phyloP scores from a whole-genome alignment of 2,113 vertebrate genomes.

The Grantiella picta region DNA sequence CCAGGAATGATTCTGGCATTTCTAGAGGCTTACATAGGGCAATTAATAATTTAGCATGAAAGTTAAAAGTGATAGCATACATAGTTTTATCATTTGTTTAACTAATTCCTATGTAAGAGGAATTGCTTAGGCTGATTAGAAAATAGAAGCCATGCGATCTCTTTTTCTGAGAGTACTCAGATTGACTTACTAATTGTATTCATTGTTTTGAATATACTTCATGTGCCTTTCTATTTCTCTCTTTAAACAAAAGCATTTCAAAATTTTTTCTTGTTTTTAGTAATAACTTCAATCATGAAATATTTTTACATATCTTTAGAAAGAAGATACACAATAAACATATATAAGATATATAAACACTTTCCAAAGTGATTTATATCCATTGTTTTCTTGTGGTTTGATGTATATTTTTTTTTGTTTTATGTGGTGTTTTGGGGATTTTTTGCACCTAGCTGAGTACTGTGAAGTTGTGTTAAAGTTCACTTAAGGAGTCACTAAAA shows the following conservation, averaged over 20 bases:
- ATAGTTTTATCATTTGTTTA: background rate
- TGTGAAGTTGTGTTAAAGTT: background rate
- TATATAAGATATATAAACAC: background rate
- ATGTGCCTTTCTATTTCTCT: background rate
- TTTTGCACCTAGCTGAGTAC: background rate
- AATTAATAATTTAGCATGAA: background rate
- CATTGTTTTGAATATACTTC: background rate
- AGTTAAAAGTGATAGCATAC: background rate
- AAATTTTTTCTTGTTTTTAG: background rate
- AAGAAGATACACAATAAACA: background rate
- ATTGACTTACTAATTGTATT: background rate
- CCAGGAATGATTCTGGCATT: background rate
- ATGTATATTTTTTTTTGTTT: rapidly evolving
- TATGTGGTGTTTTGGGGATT: rapidly evolving
- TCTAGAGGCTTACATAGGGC: background rate
- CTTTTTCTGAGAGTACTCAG: background rate
- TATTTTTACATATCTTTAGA: background rate
- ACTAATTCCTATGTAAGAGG: background rate
- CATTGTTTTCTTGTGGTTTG: background rate
- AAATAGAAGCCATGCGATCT: background rate
- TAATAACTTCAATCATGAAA: background rate
- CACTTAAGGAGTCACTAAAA: background rate
- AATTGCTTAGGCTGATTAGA: background rate
- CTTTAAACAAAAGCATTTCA: background rate
- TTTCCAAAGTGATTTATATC: background rate